These are phyloP conservation scores for Bucco capensis DNA, from an alignment of 2,113 vertebrate species.

Conservation along the genomic window DNA sequence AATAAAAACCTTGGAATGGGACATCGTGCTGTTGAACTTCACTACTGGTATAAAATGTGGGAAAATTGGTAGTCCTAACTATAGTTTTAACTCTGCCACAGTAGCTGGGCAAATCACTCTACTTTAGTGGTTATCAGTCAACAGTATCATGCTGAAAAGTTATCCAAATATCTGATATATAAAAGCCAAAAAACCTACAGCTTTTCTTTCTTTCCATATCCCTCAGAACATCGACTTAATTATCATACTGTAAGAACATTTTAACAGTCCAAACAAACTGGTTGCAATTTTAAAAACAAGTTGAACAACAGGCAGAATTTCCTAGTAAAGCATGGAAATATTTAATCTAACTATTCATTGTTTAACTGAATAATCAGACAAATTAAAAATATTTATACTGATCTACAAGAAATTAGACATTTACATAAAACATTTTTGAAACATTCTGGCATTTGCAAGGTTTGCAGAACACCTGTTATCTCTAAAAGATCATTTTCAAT, in stretches of 20 bases:
- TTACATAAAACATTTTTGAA: constrained; percentile 34
- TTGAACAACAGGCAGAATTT: constrained; percentile 50
- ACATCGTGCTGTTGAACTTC: constrained; percentile 75
- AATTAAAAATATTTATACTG: constrained; percentile 20
- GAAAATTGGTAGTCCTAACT: constrained; percentile 51
- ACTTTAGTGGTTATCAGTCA: constrained; percentile 75
- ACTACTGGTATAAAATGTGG: constrained; percentile 46
- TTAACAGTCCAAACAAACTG: constrained; percentile 47
- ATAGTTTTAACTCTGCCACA: constrained; percentile 50
- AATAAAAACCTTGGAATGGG: constrained; percentile 71
- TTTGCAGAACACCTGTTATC: constrained; percentile 14
- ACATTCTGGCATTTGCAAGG: constrained; percentile 53
- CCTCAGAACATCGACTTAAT: constrained; percentile 53
- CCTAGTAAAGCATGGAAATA: constrained; percentile 58
- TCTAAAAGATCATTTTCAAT: constrained; percentile 35
- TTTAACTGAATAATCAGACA: constrained; percentile 67
- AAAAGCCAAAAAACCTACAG: constrained; percentile 42
- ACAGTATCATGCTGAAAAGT: constrained; percentile 60
- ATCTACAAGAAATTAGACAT: constrained; percentile 57
- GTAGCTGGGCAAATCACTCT: constrained; percentile 33
- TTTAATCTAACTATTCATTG: constrained; percentile 44
- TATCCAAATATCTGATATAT: constrained; percentile 52
- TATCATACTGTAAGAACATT: constrained; percentile 32
- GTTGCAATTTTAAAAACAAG: constrained; percentile 38
- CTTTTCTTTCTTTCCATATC: constrained; percentile 53